phyloP scores from a whole-genome alignment of 2,888 invertebrate species.

The Maniola hyperantus region DNA sequence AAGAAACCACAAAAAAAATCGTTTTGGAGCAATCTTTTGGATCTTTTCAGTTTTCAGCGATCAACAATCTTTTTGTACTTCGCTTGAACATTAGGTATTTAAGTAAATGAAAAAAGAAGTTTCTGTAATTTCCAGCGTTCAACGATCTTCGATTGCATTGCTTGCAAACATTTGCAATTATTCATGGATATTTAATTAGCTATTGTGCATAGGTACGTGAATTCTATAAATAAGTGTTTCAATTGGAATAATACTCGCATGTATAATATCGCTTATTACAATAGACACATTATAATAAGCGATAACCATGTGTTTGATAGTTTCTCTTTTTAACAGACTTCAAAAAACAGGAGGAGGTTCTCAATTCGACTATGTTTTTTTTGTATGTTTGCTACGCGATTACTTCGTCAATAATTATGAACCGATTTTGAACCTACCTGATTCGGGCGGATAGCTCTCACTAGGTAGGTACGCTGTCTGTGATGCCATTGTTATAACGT shows the following conservation, averaged over 20 bases:
- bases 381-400: too few relatives aligned
- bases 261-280: too few relatives aligned
- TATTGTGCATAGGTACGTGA: too few relatives aligned
- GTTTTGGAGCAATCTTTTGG: too few relatives aligned
- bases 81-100: too few relatives aligned
- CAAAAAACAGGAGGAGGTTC: too few relatives aligned
- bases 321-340: constrained; percentile 31
- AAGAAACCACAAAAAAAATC: too few relatives aligned
- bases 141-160: constrained; percentile 11
- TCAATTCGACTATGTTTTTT: too few relatives aligned
- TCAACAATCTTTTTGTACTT: too few relatives aligned
- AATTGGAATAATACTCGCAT: background rate
- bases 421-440: too few relatives aligned
- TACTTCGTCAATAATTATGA: too few relatives aligned
- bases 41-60: too few relatives aligned
- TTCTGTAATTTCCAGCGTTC: background rate
- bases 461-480: constrained; percentile 51
- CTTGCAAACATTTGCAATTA: background rate
- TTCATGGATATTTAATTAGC: background rate
- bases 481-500: constrained; percentile 57
- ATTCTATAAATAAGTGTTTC: background rate
- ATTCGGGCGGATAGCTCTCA: constrained; percentile 57
- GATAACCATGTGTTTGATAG: background rate
- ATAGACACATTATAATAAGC: constrained; percentile 1
- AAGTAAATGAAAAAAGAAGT: background rate